Percentiles rank a stretch among this genome's conserved stretches.
These are phyloP conservation scores for Calliopum simillimum DNA, from an alignment of 2,888 invertebrate genomes.

Conservation along the genomic window DNA sequence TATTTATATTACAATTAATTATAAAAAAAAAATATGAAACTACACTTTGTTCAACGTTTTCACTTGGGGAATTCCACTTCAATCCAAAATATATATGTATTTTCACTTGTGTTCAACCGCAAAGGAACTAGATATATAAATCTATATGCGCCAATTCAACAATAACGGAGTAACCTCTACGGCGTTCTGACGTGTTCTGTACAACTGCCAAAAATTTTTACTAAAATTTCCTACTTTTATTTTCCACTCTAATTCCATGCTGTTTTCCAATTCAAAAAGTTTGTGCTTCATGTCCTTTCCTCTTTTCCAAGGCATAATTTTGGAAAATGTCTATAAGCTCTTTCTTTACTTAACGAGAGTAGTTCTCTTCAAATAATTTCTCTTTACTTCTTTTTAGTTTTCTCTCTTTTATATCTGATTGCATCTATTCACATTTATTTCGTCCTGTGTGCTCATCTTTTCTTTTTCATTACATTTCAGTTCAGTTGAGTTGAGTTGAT, in stretches of 20 bases:
- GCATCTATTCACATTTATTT: not conserved
- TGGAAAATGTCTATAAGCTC: constrained; percentile 5
- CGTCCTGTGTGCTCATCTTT: not conserved
- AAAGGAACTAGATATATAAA: not conserved
- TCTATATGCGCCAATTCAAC: not conserved
- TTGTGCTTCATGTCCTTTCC: not conserved
- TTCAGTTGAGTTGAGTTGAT: not conserved
- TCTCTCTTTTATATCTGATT: not conserved
- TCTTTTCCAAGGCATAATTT: constrained; percentile 20
- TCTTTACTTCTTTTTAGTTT: not conserved
- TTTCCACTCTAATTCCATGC: not conserved
- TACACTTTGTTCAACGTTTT: too few relatives aligned
- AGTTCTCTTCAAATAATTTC: not conserved
- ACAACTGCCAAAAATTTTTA: not conserved
- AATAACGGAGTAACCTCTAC: constrained; percentile 6
- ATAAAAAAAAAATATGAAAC: too few relatives aligned
- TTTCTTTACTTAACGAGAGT: not conserved
- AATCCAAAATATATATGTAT: not conserved
- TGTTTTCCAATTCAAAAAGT: not conserved
- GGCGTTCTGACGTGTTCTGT: constrained; percentile 16
- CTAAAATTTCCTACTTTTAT: constrained; percentile 10
- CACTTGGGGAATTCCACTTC: not conserved
- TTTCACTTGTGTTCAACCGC: constrained; percentile 13
- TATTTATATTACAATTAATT: too few relatives aligned
- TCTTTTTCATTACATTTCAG: not conserved